Base-by-base conservation (phyloP, 2,113 vertebrate species). In the Paedocypris sp. region DNA sequence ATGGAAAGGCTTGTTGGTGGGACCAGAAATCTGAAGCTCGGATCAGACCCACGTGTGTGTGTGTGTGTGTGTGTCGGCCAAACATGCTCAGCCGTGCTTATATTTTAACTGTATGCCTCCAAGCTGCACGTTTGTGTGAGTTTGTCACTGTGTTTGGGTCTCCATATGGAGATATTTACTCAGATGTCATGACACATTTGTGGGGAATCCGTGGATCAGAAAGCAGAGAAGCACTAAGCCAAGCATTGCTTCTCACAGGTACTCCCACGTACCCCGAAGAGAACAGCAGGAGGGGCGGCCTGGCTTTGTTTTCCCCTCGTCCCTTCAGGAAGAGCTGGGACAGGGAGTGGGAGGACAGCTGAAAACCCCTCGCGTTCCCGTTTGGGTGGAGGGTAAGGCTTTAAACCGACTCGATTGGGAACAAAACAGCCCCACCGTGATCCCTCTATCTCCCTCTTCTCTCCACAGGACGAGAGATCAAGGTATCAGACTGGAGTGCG, bases 321-420 rank as follows among this genome's bases (percentile, higher is more conserved):
- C 43, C 57, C 33, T 29, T 58, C 60, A 72, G 70, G 70, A 72
- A 72, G 66, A 62, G 32, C 46, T 46, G n/a, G 61, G 66, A 58
- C 66, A 62, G 50, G 10, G 70, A 65, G 62, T 72, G 66, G 70
- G 66, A 64, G 70, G 57, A 65, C 62, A 45, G 53, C 53, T 72
- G 56, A 67, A 71, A 39, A 49, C 26, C 60, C 20, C 47, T 35
- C 8, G 59, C 10, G 46, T 18, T 16, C 15, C 57, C 5, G 12
- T 18, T 49, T 28, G 29, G 16, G 38, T 43, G 11, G n/a, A 10
- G 12, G 18, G 53, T 43, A 19, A 57, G 20, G 53, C 53, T 57
- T 57, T 20, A 46, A 62, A 49, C 54, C 12, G 25, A 23, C 65
- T 35, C 49, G n/a, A 45, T n/a, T 23, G 28, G 47, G 43, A 46